A percentile compares a stretch with the other conserved stretches of the same genome.
These are phyloP conservation scores for Orestias chungarensis DNA, from an alignment of 2,797 vertebrate species.

Conservation along the genomic window DNA sequence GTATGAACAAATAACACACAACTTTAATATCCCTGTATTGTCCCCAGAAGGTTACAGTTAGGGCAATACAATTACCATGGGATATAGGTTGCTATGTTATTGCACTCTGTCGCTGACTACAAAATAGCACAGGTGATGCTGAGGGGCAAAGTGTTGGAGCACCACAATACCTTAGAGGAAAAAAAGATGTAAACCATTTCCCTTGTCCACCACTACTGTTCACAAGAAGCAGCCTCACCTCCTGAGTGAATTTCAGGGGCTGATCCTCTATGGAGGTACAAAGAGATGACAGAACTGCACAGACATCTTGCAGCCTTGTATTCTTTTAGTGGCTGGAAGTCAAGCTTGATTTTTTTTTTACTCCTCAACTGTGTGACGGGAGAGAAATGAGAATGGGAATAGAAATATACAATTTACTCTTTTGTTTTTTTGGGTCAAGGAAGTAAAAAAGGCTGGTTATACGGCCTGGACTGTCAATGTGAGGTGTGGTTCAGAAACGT, in stretches of 20 bases:
- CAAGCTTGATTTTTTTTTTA: conserved; percentile 34
- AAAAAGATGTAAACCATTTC: conserved; percentile 38
- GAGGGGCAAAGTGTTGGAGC: conserved; percentile 29
- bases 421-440: conserved; percentile 46
- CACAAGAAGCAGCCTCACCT: conserved; percentile 27
- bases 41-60: conserved; percentile 22
- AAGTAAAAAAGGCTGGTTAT: conserved; percentile 12
- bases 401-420: conserved; percentile 38
- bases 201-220: conserved; percentile 20
- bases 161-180: conserved; percentile 13
- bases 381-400: conserved; percentile 13
- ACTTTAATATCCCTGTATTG: conserved; percentile 2
- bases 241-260: conserved; percentile 41
- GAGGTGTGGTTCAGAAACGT: conserved; percentile 15
- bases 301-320: conserved; percentile 51
- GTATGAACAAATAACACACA: neutral
- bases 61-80: conserved; percentile 11
- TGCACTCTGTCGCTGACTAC: conserved; percentile 16
- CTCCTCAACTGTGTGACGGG: conserved; percentile 18
- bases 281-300: conserved; percentile 46
- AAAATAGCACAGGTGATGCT: conserved; percentile 17
- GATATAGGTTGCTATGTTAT: conserved; percentile 15
- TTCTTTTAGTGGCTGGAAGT: conserved; percentile 28
- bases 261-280: conserved; percentile 27
- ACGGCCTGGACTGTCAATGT: conserved; percentile 32